A percentile compares a stretch with the other conserved stretches of the same genome.
These are phyloP conservation scores for Pungitius pungitius DNA, from an alignment of 2,113 vertebrate species.

Conservation along the genomic window DNA sequence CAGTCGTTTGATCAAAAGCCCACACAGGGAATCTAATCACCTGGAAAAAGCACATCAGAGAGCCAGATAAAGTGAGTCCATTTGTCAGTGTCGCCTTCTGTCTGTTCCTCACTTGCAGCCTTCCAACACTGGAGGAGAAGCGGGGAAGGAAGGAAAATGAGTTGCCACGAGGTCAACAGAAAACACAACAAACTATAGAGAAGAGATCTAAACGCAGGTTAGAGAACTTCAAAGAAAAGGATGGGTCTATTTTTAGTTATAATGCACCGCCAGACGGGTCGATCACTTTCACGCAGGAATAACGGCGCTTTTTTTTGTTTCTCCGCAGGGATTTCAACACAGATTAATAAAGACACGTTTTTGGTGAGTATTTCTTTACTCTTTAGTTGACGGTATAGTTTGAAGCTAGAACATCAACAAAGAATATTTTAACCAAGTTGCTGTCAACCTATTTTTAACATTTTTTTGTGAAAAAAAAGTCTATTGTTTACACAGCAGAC, in stretches of 20 bases:
- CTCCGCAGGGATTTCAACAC: not conserved
- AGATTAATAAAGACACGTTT: not conserved
- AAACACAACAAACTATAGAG: not conserved
- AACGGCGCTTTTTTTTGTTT: not conserved
- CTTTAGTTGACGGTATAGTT: not conserved
- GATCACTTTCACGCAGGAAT: not conserved
- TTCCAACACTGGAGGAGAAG: conserved; percentile 1
- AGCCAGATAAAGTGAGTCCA: conserved; percentile 39
- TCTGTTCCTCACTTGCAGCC: conserved; percentile 24
- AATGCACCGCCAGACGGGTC: not conserved
- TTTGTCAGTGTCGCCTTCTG: conserved; percentile 55
- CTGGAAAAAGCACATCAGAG: conserved; percentile 24
- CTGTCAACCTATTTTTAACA: not conserved
- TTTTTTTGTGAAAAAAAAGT: not conserved
- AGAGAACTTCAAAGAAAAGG: not conserved
- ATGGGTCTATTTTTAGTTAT: conserved; percentile 3
- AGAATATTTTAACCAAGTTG: not conserved
- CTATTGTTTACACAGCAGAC: not conserved
- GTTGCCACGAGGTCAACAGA: not conserved
- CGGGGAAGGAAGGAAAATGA: not conserved
- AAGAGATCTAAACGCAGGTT: not conserved
- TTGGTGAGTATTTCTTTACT: not conserved
- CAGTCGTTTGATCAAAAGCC: conserved; percentile 10
- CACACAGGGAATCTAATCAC: conserved; percentile 23
- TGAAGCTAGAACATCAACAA: not conserved